Evolutionary conservation across 2,113 vertebrate genomes (phyloP), one percentile per base, ranked within the genome.

Genomic region (Chionodraco myersi): DNA sequence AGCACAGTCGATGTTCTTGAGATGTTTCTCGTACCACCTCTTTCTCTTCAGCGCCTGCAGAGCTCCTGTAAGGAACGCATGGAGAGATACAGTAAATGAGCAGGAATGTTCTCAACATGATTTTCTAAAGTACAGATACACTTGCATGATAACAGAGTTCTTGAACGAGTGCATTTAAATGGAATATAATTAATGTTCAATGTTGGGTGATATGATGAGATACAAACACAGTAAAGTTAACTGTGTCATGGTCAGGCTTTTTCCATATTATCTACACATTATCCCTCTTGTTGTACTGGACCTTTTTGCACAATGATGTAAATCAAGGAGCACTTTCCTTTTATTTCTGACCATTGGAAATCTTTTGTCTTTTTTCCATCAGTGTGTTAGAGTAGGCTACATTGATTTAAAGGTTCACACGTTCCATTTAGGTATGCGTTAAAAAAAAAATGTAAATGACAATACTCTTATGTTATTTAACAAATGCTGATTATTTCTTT

Each of bases 31-130:
- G 3, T 36, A 70, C 14, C 41, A 48, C 72, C 68, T 76, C 75
- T 76, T 88, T 45, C 67, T 82, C 60, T 36, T 76, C 36, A 82
- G 66, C 0, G 52, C 75, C 71, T 72, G 71, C 51, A 88, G 67
- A 82, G 53, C 79, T 7, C 1, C 86, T 87, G 54, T 2, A 4
- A 45, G 21, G 21, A 77, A 13, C 30, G 10, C 34, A 54, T 2
- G 0, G 26, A 6, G 7, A 44, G 48, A 51, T 6, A 61, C 12
- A 15, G 26, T 15, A 1, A n/a, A 36, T 16, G 30, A 62, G 26
- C 1, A 11, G 3, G 23, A 41, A 44, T 6, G 53, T 6, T 3
- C 53, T 57, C 6, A 57, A 57, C 53, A 44, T 41, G 30, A 30
- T 30, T 30, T 30, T 30, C 30, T 30, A 30, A 30, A 30, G 3